Base-by-base conservation (phyloP, 2,797 vertebrate species). In the Gymnocypris eckloni region DNA sequence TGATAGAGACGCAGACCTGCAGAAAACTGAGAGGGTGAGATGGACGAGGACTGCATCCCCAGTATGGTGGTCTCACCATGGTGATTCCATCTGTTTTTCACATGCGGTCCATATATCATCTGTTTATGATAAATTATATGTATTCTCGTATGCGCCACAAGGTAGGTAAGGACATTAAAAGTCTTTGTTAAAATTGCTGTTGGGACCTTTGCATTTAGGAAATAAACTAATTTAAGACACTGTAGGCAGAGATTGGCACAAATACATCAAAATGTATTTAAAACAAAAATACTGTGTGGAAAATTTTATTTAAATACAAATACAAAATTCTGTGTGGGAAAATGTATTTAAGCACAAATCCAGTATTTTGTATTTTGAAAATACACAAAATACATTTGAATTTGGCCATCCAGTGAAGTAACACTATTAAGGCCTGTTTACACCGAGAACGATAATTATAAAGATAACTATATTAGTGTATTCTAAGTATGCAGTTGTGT, bases 1-100 rank as follows among this genome's bases (percentile, higher is more conserved):
- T 81, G 79, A 81, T 45, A 66, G 70, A 87, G 82, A 81, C 50
- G 79, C 50, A 86, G 86, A 83, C 64, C 66, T 77, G 67, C 16
- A 88, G 56, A 79, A 43, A 88, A 82, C 8, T 10, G 77, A 71
- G 80, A 39, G 70, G 45, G 75, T 61, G 69, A 82, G 69, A 77
- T 61, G 59, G 41, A 67, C 28, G 25, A 77, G 64, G 52, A 43
- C 78, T 71, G 78, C 66, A 64, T 76, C 48, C 28, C 43, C 39
- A 79, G 28, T 61, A 13, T 78, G 37, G n/a, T 9, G 20, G 10
- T 54, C 22, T 70, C 39, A 9, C 6, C 25, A 59, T 81, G 76
- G 25, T 39, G 72, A 70, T 18, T 78, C 76, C 76, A 78, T 78
- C 66, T 81, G 59, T 81, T 81, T 69, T 81, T 67, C 43, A 69